Conservation (phyloP, 2,797 vertebrate species). For the Lepus townsendii region DNA sequence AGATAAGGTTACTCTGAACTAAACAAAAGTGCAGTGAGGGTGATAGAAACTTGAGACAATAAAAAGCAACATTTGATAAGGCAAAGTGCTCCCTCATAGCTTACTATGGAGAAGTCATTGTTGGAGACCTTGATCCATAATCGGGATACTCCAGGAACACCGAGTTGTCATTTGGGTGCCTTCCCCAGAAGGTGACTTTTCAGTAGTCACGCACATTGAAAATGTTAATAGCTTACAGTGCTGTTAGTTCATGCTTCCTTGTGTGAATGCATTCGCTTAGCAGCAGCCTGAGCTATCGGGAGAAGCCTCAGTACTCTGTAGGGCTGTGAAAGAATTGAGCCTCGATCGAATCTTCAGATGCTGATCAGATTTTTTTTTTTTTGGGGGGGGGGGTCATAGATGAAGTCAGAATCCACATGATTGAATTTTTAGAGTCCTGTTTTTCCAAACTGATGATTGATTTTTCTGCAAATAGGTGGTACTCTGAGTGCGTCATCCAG, state of each 20-base stretch:
- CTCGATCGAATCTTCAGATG: background rate
- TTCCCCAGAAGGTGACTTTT: background rate
- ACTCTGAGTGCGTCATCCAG: conserved; percentile 92
- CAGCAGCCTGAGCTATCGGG: background rate
- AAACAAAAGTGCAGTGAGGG: background rate
- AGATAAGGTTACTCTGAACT: background rate
- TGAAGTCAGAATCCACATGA: conserved; percentile 8
- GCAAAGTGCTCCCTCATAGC: background rate
- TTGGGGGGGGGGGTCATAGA: background rate
- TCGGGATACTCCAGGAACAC: background rate
- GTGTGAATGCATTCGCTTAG: background rate
- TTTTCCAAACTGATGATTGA: background rate
- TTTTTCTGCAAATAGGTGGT: conserved; percentile 89
- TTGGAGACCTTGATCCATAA: background rate
- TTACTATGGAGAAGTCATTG: background rate
- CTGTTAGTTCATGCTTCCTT: background rate
- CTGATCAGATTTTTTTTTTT: background rate
- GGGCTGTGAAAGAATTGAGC: background rate
- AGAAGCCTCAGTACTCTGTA: background rate
- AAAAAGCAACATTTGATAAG: background rate
- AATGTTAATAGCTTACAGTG: background rate
- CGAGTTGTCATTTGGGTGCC: background rate
- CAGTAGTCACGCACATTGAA: background rate
- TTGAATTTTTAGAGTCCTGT: background rate
- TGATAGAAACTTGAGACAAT: too few relatives aligned